Conservation (phyloP, 2,888 invertebrate species). For the Tinea semifulvella region DNA sequence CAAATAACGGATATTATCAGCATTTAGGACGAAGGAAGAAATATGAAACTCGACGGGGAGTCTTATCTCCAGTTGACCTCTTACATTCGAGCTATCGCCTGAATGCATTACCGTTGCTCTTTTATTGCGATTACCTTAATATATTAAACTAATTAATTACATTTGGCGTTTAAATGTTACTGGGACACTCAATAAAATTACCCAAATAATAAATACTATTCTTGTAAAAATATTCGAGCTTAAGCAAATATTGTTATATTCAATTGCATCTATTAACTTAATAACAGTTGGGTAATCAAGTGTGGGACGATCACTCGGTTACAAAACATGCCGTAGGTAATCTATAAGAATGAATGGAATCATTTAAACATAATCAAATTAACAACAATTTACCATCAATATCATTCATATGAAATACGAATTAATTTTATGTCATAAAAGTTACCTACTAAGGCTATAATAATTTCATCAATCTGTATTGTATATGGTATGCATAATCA, state of each 20-base stretch:
- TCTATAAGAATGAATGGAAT: not conserved
- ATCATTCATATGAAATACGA: not conserved
- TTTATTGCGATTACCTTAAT: not conserved
- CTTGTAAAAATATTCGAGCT: too few relatives aligned
- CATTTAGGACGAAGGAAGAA: constrained; percentile 14
- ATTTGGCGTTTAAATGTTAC: too few relatives aligned
- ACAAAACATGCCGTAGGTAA: not conserved
- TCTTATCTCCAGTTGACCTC: constrained; percentile 7
- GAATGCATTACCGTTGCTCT: constrained; percentile 5
- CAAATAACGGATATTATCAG: constrained; percentile 38
- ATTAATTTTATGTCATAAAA: not conserved
- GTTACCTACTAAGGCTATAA: too few relatives aligned
- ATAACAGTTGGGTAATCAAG: not conserved
- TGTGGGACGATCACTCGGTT: not conserved
- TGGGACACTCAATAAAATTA: too few relatives aligned
- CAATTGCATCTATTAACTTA: constrained; percentile 1
- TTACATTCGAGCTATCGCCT: not conserved
- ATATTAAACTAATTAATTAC: not conserved
- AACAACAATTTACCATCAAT: not conserved
- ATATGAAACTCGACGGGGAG: constrained; percentile 11
- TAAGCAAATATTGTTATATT: too few relatives aligned
- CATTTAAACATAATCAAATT: not conserved
- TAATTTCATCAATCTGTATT: too few relatives aligned
- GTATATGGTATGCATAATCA: too few relatives aligned
- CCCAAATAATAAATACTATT: too few relatives aligned